A percentile compares a stretch with the other conserved stretches of the same genome.
phyloP scores from a whole-genome alignment of 2,113 vertebrate species.

The Paraplagusia blochii region DNA sequence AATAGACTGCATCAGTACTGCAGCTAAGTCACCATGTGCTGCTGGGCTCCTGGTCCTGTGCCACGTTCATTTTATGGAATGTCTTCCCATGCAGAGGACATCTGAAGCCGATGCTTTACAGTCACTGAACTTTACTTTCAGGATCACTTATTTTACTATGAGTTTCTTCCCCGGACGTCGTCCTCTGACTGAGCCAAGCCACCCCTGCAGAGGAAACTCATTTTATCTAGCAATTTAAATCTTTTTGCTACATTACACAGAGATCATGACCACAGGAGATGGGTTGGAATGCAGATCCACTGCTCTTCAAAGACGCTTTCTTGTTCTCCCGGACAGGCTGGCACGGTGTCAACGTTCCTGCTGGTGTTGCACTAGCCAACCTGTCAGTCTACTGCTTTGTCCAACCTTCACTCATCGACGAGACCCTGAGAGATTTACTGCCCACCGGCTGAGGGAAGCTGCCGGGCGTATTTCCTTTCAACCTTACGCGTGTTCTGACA shows the following conservation, averaged over 20 bases:
- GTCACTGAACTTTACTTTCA: background rate
- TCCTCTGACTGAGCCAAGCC: background rate
- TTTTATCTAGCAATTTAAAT: background rate
- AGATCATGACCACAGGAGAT: background rate
- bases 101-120: background rate
- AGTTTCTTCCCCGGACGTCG: background rate
- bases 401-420: background rate
- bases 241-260: background rate
- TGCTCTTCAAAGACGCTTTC: background rate
- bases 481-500: slow-evolving; percentile 5
- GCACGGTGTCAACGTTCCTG: background rate
- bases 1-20: too few relatives aligned
- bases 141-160: background rate
- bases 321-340: background rate
- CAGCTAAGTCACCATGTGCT: too few relatives aligned
- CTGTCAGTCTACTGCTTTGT: background rate
- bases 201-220: background rate
- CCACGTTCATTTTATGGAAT: background rate
- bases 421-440: background rate
- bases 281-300: background rate
- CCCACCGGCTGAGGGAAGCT: background rate
- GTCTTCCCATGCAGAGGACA: background rate
- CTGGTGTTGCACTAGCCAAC: background rate
- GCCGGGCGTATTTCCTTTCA: background rate
- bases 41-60: background rate